phyloP scores from a whole-genome alignment of 2,888 invertebrate species.

The Ophion ellenae region DNA sequence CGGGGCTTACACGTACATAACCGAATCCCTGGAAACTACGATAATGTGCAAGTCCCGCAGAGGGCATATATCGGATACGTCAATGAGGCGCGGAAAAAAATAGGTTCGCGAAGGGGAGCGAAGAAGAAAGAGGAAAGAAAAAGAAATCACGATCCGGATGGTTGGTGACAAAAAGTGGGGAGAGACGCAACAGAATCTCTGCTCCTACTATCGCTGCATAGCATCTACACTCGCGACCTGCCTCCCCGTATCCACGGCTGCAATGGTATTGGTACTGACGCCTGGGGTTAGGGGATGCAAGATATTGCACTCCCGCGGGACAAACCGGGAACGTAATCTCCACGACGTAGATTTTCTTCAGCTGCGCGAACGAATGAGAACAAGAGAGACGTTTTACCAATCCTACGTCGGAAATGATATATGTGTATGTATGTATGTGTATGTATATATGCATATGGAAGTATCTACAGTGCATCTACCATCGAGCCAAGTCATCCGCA shows the following conservation, averaged over 20 bases:
- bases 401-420: conserved; percentile 70
- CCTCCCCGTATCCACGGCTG: conserved; percentile 14
- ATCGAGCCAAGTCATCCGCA: conserved; percentile 76
- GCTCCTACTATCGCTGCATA: background rate
- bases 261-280: conserved; percentile 45
- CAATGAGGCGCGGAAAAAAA: conserved; percentile 14
- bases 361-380: conserved; percentile 47
- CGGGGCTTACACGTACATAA: background rate
- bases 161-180: conserved; percentile 45
- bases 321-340: conserved; percentile 82
- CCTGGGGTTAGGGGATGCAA: conserved; percentile 81
- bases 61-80: conserved; percentile 29
- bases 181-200: conserved; percentile 46
- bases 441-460: conserved; percentile 7
- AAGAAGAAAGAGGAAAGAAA: conserved; percentile 28
- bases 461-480: conserved; percentile 73
- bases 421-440: conserved; percentile 4
- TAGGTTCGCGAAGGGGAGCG: conserved; percentile 24
- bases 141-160: conserved; percentile 26
- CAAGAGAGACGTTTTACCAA: conserved; percentile 79
- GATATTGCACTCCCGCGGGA: conserved; percentile 84
- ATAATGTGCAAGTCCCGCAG: conserved; percentile 7
- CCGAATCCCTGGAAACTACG: background rate
- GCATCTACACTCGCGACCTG: background rate
- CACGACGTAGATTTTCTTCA: conserved; percentile 76